Conservation (phyloP, 2,888 invertebrate species). For the Oxytorus armatus region DNA sequence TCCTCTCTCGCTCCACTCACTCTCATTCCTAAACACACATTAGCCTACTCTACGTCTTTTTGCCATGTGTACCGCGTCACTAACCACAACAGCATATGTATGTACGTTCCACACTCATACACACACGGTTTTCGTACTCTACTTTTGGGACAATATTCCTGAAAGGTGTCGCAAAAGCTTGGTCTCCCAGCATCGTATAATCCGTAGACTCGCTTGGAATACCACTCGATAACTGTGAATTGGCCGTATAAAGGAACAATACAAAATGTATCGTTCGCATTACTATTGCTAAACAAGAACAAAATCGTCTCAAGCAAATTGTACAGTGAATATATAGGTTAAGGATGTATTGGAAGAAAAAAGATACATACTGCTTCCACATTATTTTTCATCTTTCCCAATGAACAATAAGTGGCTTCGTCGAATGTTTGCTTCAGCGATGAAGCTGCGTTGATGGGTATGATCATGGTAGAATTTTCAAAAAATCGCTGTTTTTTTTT, state of each 20-base stretch:
- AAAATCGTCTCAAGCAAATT: too few relatives aligned
- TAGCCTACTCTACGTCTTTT: slow-evolving; percentile 37
- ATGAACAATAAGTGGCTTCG: too few relatives aligned
- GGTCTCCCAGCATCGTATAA: slow-evolving; percentile 30
- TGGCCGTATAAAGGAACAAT: slow-evolving; percentile 2
- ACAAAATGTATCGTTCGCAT: neutral
- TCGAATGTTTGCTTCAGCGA: too few relatives aligned
- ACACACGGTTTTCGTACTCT: neutral
- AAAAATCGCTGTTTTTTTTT: too few relatives aligned
- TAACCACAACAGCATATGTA: neutral
- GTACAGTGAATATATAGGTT: too few relatives aligned
- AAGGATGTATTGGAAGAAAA: too few relatives aligned
- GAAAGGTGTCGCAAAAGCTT: slow-evolving; percentile 44
- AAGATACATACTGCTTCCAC: too few relatives aligned
- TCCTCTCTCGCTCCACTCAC: slow-evolving; percentile 39
- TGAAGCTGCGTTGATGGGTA: too few relatives aligned
- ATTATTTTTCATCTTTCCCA: too few relatives aligned
- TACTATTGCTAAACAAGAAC: neutral
- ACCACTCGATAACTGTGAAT: slow-evolving; percentile 7
- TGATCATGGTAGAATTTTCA: too few relatives aligned
- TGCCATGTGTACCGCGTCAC: slow-evolving; percentile 22
- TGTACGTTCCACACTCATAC: neutral
- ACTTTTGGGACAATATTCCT: slow-evolving; percentile 33
- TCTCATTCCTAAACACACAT: slow-evolving; percentile 47
- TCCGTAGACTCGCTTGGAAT: neutral